A percentile compares a stretch with the other conserved stretches of the same genome.
These are phyloP conservation scores for Rutpela maculata DNA, from an alignment of 2,888 invertebrate genomes.

Conservation along the genomic window DNA sequence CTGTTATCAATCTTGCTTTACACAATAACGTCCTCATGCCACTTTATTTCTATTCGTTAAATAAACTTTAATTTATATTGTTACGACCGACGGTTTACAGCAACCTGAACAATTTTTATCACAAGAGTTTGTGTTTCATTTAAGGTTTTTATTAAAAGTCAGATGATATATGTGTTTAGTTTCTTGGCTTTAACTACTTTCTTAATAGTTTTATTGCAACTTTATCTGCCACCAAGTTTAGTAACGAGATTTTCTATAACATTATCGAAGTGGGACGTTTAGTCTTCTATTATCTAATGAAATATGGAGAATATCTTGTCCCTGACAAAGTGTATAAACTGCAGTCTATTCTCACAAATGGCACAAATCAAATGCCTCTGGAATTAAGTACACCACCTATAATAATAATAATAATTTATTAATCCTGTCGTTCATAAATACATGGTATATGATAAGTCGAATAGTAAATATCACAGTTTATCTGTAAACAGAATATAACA, in stretches of 20 bases:
- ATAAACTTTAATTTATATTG: constrained; percentile 11
- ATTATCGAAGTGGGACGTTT: background rate
- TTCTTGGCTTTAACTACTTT: constrained; percentile 1
- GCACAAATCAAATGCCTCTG: too few relatives aligned
- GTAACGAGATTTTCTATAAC: background rate
- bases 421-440: too few relatives aligned
- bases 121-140: constrained; percentile 16
- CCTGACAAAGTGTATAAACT: too few relatives aligned
- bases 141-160: constrained; percentile 30
- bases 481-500: too few relatives aligned
- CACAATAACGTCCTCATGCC: background rate
- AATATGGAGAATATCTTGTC: too few relatives aligned
- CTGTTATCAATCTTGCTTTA: background rate
- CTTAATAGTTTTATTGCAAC: constrained; percentile 14
- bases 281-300: too few relatives aligned
- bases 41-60: background rate
- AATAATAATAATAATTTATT: too few relatives aligned
- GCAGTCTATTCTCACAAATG: too few relatives aligned
- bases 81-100: constrained; percentile 7
- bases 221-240: constrained; percentile 1
- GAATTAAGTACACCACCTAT: too few relatives aligned
- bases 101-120: constrained; percentile 16
- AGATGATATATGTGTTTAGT: constrained; percentile 15
- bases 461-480: too few relatives aligned
- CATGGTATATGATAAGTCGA: too few relatives aligned